These are phyloP conservation scores for Drosophila sulfurigaster DNA, from an alignment of 1,140 invertebrate species.

Conservation along the genomic window DNA sequence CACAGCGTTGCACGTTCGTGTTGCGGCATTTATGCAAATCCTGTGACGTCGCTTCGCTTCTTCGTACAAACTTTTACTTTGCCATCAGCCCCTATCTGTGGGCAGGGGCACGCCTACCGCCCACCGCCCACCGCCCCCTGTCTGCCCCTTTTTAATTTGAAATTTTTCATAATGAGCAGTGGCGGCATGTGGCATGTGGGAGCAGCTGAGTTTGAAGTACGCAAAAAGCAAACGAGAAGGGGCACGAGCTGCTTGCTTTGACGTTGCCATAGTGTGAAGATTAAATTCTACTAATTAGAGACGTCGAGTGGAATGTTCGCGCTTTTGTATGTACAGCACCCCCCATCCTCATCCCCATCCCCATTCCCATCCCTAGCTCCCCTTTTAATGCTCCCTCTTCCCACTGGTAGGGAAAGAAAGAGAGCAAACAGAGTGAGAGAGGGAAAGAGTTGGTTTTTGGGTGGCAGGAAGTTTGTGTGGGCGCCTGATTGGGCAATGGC, in stretches of 20 bases:
- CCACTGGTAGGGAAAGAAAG: slow-evolving; percentile 1
- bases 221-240: not conserved
- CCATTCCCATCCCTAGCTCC: not conserved
- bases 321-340: slow-evolving; percentile 56
- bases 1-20: slow-evolving; percentile 36
- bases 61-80: slow-evolving; percentile 75
- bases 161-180: slow-evolving; percentile 82
- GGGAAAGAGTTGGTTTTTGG: slow-evolving; percentile 5
- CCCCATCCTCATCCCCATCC: slow-evolving; percentile 2
- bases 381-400: not conserved
- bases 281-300: slow-evolving; percentile 84
- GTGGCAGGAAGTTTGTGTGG: slow-evolving; percentile 40
- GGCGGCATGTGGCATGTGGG: slow-evolving; percentile 12
- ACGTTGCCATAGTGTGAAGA: slow-evolving; percentile 83
- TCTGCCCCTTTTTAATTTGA: slow-evolving; percentile 78
- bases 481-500: slow-evolving; percentile 50
- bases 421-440: not conserved
- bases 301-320: slow-evolving; percentile 81
- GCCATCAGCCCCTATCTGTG: slow-evolving; percentile 25
- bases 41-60: slow-evolving; percentile 58
- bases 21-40: slow-evolving; percentile 81
- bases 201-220: not conserved
- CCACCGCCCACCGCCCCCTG: not conserved
- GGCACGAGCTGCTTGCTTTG: slow-evolving; percentile 44
- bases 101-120: not conserved